Evolutionary conservation across 2,113 vertebrate genomes (phyloP).

Genomic region (Callorhinus ursinus): DNA sequence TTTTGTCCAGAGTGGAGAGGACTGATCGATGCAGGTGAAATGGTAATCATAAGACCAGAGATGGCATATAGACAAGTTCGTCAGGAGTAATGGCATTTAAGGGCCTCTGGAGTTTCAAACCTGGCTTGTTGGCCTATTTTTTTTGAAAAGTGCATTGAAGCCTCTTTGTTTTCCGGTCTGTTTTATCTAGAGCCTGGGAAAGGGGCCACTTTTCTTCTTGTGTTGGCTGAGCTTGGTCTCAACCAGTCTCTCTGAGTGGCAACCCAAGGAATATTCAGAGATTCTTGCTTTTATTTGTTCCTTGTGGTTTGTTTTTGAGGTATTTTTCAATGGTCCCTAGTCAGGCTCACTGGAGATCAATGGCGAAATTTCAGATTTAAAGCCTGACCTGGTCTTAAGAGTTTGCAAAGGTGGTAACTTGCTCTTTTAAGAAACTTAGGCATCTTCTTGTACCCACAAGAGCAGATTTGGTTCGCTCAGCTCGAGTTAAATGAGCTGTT

Average conservation of each 20-base stretch:
- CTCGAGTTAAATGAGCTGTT: not conserved
- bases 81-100: not conserved
- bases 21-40: not conserved
- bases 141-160: not conserved
- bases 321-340: not conserved
- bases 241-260: not conserved
- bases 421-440: not conserved
- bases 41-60: not conserved
- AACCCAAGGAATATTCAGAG: not conserved
- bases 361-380: not conserved
- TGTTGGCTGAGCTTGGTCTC: not conserved
- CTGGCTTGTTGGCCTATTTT: not conserved
- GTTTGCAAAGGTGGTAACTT: conserved; percentile 45
- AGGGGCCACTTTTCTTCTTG: not conserved
- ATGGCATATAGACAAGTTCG: not conserved
- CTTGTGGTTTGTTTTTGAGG: conserved; percentile 35
- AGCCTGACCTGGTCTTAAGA: conserved; percentile 25
- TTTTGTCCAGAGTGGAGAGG: not conserved
- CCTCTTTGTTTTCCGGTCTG: not conserved
- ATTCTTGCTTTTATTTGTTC: conserved; percentile 23
- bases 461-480: not conserved
- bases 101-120: not conserved
- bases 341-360: not conserved
- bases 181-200: not conserved
- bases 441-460: not conserved